These are phyloP conservation scores for Monodelphis domestica DNA, from an alignment of 2,797 vertebrate genomes.

Conservation along the genomic window DNA sequence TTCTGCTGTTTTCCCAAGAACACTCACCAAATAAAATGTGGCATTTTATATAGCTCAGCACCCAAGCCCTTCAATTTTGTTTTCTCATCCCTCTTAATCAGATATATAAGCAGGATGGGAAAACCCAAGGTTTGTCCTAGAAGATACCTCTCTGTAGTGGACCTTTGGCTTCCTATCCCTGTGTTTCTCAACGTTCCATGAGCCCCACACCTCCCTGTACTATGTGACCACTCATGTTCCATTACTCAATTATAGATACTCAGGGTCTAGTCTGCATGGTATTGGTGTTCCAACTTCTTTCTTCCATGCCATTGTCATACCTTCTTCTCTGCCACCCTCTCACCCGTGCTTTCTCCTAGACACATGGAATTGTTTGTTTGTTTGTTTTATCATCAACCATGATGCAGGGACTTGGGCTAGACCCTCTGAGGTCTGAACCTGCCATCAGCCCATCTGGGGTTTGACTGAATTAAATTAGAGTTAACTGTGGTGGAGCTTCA, in stretches of 20 bases:
- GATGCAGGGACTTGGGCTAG: neutral
- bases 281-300: neutral
- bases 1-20: neutral
- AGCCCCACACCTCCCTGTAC: neutral
- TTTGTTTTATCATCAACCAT: neutral
- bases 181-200: too few relatives aligned
- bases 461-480: neutral
- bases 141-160: neutral
- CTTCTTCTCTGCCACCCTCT: neutral
- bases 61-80: neutral
- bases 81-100: neutral
- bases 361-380: too few relatives aligned
- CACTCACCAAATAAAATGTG: slow-evolving; percentile 3
- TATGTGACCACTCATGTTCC: neutral
- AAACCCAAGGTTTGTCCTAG: neutral
- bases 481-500: neutral
- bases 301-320: neutral
- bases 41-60: slow-evolving; percentile 25
- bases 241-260: neutral
- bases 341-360: neutral
- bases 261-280: neutral
- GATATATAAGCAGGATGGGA: neutral
- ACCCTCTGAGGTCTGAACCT: neutral
- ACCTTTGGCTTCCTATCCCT: neutral
- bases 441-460: neutral